Evolutionary conservation across 2,113 vertebrate genomes (phyloP).

Genomic region (Arvicanthis niloticus): DNA sequence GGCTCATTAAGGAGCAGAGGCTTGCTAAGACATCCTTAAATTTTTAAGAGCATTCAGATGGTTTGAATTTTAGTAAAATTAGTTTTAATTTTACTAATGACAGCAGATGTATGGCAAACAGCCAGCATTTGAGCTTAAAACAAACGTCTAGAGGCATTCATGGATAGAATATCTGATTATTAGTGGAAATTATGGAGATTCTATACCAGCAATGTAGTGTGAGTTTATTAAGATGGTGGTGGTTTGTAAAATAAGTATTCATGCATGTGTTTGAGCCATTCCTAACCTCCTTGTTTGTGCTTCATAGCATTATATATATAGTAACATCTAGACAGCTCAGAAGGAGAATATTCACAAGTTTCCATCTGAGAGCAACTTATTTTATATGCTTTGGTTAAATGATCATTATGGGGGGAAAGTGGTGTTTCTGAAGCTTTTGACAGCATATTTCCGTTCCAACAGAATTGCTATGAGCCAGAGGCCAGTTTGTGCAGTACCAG

Average conservation of each 20-base stretch:
- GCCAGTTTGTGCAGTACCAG: background rate
- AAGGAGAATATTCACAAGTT: constrained; percentile 69
- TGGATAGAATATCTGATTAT: constrained; percentile 47
- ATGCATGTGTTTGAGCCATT: constrained; percentile 44
- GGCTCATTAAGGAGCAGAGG: constrained; percentile 72
- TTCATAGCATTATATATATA: constrained; percentile 63
- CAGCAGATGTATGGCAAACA: constrained; percentile 72
- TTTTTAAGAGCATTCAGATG: constrained; percentile 74
- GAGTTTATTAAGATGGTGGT: constrained; percentile 67
- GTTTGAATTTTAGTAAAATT: constrained; percentile 75
- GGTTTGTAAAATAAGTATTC: constrained; percentile 33
- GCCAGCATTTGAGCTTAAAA: constrained; percentile 67
- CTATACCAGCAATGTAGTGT: constrained; percentile 15
- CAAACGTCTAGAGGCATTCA: constrained; percentile 46
- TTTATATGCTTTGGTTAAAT: constrained; percentile 66
- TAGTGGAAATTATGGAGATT: constrained; percentile 67
- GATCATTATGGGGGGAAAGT: constrained; percentile 10
- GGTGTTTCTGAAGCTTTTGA: constrained; percentile 35
- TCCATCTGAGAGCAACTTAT: constrained; percentile 24
- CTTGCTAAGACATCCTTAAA: constrained; percentile 63
- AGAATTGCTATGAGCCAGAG: background rate
- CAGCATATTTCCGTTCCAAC: background rate
- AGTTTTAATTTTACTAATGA: constrained; percentile 80
- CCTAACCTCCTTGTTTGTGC: constrained; percentile 58
- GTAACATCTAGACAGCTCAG: constrained; percentile 26